Conservation (phyloP, 2,797 vertebrate species). For the Catharus ustulatus region DNA sequence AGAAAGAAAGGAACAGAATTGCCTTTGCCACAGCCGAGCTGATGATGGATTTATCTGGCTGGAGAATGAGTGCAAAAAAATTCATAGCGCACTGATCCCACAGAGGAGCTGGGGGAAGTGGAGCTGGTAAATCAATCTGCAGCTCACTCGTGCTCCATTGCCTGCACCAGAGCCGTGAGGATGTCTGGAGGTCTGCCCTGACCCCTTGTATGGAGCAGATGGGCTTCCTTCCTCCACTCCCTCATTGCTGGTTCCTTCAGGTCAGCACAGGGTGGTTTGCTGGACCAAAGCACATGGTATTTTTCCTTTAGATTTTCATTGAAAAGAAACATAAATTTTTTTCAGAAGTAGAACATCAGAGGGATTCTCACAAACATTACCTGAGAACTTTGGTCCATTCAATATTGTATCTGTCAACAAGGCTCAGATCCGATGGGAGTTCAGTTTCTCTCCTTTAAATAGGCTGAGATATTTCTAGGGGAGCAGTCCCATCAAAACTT, state of each 20-base stretch:
- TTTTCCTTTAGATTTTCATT: not conserved
- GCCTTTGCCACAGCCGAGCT: not conserved
- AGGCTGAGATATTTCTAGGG: not conserved
- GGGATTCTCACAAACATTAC: not conserved
- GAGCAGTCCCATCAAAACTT: not conserved
- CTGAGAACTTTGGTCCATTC: not conserved
- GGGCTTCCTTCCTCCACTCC: not conserved
- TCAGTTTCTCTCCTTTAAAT: not conserved
- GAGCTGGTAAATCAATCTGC: not conserved
- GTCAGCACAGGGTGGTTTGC: not conserved
- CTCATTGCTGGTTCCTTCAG: not conserved
- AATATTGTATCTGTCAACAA: not conserved
- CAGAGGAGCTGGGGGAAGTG: not conserved
- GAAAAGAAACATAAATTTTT: not conserved
- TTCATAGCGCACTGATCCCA: not conserved
- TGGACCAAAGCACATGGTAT: not conserved
- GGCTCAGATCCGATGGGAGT: not conserved
- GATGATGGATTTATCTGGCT: constrained; percentile 54
- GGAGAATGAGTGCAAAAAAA: not conserved
- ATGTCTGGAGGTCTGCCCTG: not conserved
- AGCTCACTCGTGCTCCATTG: fast-evolving
- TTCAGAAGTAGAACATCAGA: not conserved
- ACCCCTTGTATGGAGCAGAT: not conserved
- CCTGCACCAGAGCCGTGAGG: not conserved
- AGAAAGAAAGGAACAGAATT: constrained; percentile 21